Evolutionary conservation across 2,888 invertebrate species (phyloP).

Genomic region (Archaeoteleia sp.): DNA sequence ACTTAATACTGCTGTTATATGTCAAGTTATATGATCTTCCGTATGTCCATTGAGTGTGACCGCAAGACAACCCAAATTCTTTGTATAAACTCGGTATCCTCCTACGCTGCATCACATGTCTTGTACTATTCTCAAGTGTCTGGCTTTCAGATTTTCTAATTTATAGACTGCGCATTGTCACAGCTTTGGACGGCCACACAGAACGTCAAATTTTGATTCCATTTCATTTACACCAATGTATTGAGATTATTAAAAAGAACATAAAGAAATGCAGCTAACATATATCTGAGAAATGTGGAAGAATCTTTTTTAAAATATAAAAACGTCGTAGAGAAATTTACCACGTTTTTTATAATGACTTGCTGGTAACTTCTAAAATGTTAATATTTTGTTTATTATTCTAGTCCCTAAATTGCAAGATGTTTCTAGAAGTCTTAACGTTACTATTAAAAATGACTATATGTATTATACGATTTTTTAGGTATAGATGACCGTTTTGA

Average conservation of each 20-base stretch:
- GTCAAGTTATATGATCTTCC: constrained; percentile 29
- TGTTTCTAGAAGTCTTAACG: too few species aligned
- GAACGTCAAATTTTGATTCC: constrained; percentile 51
- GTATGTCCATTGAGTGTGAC: constrained; percentile 28
- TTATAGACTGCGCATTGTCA: constrained; percentile 64
- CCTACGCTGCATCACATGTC: constrained; percentile 62
- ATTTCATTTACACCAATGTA: constrained; percentile 34
- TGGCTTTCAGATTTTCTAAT: constrained; percentile 60
- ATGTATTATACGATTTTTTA: too few species aligned
- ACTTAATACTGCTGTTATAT: constrained; percentile 31
- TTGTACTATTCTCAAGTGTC: constrained; percentile 61
- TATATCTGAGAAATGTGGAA: too few species aligned
- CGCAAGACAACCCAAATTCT: constrained; percentile 38
- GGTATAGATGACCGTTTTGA: too few species aligned
- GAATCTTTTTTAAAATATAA: too few species aligned
- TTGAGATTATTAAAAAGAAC: constrained; percentile 36
- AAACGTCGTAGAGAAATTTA: too few species aligned
- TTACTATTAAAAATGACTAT: too few species aligned
- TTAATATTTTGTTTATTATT: too few species aligned
- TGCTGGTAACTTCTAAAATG: too few species aligned
- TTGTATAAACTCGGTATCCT: constrained; percentile 53
- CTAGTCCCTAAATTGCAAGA: too few species aligned
- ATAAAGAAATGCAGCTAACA: too few species aligned
- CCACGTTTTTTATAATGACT: too few species aligned
- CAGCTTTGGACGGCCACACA: constrained; percentile 61